phyloP scores from a whole-genome alignment of 2,888 invertebrate genomes.

The Sphinx pinastri region DNA sequence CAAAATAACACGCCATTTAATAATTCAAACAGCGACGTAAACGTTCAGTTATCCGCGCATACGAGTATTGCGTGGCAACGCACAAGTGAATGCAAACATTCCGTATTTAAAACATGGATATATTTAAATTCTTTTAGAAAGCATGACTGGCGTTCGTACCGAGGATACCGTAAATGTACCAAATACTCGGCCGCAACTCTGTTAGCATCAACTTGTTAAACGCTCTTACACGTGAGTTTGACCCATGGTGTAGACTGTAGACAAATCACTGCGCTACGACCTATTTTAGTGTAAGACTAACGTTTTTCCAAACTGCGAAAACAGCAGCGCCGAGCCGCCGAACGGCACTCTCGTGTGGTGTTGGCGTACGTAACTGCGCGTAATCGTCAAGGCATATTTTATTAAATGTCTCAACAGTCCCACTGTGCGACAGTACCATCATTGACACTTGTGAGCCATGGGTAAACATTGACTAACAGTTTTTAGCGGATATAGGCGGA shows the following conservation, averaged over 20 bases:
- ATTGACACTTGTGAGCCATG: not conserved
- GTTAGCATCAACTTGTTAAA: constrained; percentile 14
- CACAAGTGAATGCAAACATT: constrained; percentile 4
- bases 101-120: constrained; percentile 13
- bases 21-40: not conserved
- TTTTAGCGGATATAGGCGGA: not conserved
- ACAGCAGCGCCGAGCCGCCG: too few relatives aligned
- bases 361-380: not conserved
- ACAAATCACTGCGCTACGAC: too few relatives aligned
- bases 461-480: not conserved
- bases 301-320: too few relatives aligned
- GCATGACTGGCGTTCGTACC: constrained; percentile 16
- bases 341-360: too few relatives aligned
- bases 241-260: not conserved
- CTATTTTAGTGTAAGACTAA: too few relatives aligned
- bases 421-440: not conserved
- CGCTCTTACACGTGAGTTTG: not conserved
- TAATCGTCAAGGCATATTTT: not conserved
- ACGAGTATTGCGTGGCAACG: not conserved
- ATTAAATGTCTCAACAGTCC: not conserved
- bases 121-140: constrained; percentile 20
- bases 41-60: not conserved
- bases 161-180: constrained; percentile 17
- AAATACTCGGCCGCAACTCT: constrained; percentile 7
- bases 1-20: not conserved